phyloP scores from a whole-genome alignment of 2,113 vertebrate genomes.

The Regulus satrapa region DNA sequence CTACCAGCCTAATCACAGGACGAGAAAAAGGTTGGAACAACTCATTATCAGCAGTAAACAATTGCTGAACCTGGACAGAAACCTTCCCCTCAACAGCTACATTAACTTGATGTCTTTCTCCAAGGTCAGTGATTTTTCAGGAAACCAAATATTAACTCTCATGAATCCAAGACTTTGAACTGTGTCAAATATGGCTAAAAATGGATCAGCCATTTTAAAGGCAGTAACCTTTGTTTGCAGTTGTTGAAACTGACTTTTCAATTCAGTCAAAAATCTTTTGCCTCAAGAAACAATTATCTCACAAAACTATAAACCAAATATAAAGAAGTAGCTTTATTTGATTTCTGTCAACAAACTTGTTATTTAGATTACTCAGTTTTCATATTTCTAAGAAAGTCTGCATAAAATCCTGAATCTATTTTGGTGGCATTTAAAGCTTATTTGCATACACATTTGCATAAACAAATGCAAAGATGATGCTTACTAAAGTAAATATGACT shows the following conservation, averaged over 20 bases:
- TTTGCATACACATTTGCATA: neutral
- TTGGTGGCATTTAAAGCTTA: neutral
- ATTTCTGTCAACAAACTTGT: neutral
- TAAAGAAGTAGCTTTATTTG: neutral
- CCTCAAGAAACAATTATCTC: neutral
- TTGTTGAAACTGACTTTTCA: neutral
- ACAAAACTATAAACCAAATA: neutral
- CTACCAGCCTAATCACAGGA: neutral
- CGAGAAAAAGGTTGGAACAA: neutral
- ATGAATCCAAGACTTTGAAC: neutral
- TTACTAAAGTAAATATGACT: neutral
- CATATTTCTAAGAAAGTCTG: neutral
- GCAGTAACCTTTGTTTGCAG: neutral
- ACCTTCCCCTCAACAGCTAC: neutral
- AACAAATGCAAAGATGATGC: neutral
- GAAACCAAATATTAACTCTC: neutral
- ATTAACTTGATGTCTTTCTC: neutral
- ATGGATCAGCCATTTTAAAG: neutral
- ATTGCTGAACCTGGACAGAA: neutral
- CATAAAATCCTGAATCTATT: neutral
- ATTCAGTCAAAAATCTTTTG: neutral
- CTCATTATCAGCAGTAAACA: neutral
- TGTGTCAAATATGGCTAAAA: neutral
- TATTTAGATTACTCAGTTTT: neutral
- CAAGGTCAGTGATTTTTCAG: neutral